Conservation (phyloP, 2,888 invertebrate species). For the Charanyca ferruginea region DNA sequence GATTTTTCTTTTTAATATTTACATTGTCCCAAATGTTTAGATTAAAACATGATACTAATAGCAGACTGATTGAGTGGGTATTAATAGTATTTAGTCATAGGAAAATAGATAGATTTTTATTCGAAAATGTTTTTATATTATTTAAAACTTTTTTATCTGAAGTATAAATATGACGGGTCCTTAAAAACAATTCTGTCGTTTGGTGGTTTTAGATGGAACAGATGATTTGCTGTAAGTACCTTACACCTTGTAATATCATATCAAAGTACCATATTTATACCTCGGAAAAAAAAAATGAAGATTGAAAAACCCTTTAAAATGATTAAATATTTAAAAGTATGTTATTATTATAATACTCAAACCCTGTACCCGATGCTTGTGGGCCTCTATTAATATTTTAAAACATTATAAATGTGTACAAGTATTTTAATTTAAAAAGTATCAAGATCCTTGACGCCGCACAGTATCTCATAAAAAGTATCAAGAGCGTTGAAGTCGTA, state of each 20-base stretch:
- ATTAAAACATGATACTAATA: constrained; percentile 23
- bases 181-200: no score
- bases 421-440: not conserved
- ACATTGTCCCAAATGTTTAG: constrained; percentile 42
- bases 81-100: not conserved
- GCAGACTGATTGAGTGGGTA: constrained; percentile 6
- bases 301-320: not conserved
- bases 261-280: no score
- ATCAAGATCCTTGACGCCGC: not conserved
- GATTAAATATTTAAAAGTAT: not conserved
- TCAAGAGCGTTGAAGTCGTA: not conserved
- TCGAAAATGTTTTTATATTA: no score
- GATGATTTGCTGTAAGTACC: no score
- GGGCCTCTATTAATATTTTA: not conserved
- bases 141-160: no score
- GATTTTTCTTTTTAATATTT: constrained; percentile 41
- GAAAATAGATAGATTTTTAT: not conserved
- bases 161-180: no score
- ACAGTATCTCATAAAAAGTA: not conserved
- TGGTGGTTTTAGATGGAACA: no score
- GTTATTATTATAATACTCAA: not conserved
- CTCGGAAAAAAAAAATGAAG: no score
- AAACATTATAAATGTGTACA: not conserved
- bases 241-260: no score
- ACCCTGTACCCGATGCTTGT: not conserved